Conservation (phyloP, 2,888 invertebrate genomes). For the Notocelia uddmanniana region DNA sequence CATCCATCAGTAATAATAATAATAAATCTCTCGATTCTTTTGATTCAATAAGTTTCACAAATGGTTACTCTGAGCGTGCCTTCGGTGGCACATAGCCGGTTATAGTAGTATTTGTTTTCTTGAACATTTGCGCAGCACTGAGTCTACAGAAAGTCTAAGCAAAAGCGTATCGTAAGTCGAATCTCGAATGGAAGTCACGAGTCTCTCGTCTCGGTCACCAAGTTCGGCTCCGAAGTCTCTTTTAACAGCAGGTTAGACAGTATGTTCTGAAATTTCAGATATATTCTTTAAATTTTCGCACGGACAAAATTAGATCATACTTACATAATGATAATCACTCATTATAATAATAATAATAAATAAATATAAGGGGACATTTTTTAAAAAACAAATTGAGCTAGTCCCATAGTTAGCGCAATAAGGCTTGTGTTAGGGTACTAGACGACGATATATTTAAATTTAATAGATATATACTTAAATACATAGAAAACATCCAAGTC, state of each 20-base stretch:
- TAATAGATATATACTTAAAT: too few relatives aligned
- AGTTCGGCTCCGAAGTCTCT: conserved; percentile 24
- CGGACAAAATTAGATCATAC: neutral
- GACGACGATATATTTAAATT: too few relatives aligned
- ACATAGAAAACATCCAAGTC: too few relatives aligned
- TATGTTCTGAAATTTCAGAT: conserved; percentile 23
- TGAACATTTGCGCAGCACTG: conserved; percentile 20
- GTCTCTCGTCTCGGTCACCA: conserved; percentile 14
- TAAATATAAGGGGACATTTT: too few relatives aligned
- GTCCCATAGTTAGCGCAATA: too few relatives aligned
- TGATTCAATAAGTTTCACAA: neutral
- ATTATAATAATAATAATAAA: too few relatives aligned
- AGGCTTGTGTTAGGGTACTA: too few relatives aligned
- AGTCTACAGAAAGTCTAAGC: conserved; percentile 1
- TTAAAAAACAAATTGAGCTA: too few relatives aligned
- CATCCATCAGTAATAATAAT: too few relatives aligned
- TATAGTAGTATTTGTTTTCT: neutral
- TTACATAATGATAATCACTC: neutral
- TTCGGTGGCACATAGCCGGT: neutral
- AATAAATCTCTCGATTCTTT: too few relatives aligned
- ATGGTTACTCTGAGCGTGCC: neutral
- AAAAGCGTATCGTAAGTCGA: conserved; percentile 11
- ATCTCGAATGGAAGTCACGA: conserved; percentile 19
- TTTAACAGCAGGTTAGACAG: conserved; percentile 32
- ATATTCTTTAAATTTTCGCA: conserved; percentile 3